Conservation (phyloP, 53 echinoderm and acorn worm species). For the Crossaster papposus region DNA sequence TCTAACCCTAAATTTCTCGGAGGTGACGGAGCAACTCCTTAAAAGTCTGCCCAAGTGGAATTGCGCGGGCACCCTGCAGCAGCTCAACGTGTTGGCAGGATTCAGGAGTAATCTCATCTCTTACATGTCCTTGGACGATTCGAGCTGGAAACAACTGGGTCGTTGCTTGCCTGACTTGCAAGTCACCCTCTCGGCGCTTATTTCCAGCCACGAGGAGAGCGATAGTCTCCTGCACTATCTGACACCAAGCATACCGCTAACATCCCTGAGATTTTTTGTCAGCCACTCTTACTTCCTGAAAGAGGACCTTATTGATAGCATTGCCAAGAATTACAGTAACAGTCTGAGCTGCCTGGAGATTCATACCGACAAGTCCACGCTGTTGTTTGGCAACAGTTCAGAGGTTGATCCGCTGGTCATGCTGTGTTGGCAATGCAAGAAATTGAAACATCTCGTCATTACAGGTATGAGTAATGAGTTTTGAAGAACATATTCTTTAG, state of each 20-base stretch:
- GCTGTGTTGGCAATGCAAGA: conserved; percentile 52
- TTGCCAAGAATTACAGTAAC: conserved; percentile 8
- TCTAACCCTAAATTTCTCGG: conserved; percentile 31
- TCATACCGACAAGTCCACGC: conserved; percentile 17
- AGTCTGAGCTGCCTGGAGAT: conserved; percentile 35
- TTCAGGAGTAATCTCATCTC: not conserved
- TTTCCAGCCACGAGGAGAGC: not conserved
- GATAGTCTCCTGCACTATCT: not conserved
- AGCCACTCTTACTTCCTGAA: conserved; percentile 6
- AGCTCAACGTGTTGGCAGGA: conserved; percentile 35
- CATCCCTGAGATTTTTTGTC: conserved; percentile 24
- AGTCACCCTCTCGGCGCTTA: conserved; percentile 7
- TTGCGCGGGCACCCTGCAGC: not conserved
- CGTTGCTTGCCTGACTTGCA: conserved; percentile 8
- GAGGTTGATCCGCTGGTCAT: conserved; percentile 47
- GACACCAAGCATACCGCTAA: conserved; percentile 37
- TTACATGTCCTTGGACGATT: not conserved
- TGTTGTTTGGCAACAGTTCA: conserved; percentile 13
- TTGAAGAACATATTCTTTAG: too few species aligned
- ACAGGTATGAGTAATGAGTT: too few species aligned
- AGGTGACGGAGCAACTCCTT: conserved; percentile 16
- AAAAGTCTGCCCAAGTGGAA: not conserved
- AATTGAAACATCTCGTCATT: conserved; percentile 38
- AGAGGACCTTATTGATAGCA: not conserved
- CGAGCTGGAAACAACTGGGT: conserved; percentile 33